These are phyloP conservation scores for Pantherophis alleghaniensis DNA, from an alignment of 2,797 vertebrate species.

Conservation along the genomic window DNA sequence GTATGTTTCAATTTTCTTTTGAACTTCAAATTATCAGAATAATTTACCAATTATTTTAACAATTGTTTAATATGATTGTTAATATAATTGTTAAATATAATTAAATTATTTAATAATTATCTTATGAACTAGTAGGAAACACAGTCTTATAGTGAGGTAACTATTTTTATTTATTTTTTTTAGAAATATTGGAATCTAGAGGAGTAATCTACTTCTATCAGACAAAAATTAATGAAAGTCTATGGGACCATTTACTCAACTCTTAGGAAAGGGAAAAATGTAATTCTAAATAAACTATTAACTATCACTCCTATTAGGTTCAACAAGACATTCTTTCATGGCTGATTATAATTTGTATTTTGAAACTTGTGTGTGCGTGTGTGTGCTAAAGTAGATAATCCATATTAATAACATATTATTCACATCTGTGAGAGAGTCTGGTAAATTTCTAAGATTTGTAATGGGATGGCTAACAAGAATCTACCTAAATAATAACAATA, in stretches of 20 bases:
- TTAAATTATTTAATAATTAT: constrained; percentile 12
- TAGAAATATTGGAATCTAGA: not conserved
- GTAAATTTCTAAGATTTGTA: not conserved
- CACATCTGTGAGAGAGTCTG: not conserved
- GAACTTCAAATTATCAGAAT: constrained; percentile 23
- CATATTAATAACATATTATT: not conserved
- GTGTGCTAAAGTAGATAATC: not conserved
- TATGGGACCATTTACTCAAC: not conserved
- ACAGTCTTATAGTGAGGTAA: not conserved
- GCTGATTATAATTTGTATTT: not conserved
- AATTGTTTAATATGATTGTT: not conserved
- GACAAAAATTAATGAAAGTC: not conserved
- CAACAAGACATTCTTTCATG: not conserved
- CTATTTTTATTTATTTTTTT: not conserved
- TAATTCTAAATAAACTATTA: not conserved
- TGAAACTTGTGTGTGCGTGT: not conserved
- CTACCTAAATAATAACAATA: not conserved
- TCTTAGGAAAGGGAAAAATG: not conserved
- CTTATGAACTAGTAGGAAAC: constrained; percentile 23
- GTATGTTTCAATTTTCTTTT: not conserved
- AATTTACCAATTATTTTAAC: constrained; percentile 17
- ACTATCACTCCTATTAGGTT: not conserved
- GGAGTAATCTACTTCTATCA: not conserved
- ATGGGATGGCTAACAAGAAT: not conserved
- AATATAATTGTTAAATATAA: no score